These are phyloP conservation scores for Hormaphis cornu DNA, from an alignment of 1,140 invertebrate species.

Conservation along the genomic window DNA sequence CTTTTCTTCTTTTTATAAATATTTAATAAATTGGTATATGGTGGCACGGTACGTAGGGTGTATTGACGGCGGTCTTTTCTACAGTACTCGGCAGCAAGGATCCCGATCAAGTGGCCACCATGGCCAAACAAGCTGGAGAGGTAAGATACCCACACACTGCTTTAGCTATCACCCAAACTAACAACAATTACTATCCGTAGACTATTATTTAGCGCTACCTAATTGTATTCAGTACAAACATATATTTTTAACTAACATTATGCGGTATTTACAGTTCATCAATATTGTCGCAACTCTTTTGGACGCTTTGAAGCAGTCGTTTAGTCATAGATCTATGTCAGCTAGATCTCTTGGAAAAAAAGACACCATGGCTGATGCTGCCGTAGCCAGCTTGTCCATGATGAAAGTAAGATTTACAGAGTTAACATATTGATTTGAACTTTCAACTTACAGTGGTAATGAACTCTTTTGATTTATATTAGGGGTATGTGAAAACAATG, in stretches of 20 bases:
- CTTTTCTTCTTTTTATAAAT: conserved; percentile 27
- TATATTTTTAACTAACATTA: background rate
- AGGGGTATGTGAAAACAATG: conserved; percentile 75
- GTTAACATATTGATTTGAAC: background rate
- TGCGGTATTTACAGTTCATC: conserved; percentile 59
- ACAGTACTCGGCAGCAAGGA: conserved; percentile 78
- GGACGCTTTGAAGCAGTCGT: conserved; percentile 80
- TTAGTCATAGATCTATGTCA: conserved; percentile 73
- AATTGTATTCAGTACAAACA: no score
- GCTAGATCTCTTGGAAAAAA: conserved; percentile 72
- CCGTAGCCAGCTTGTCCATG: conserved; percentile 73
- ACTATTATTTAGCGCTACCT: no score
- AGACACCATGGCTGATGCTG: conserved; percentile 75
- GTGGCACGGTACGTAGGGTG: conserved; percentile 53
- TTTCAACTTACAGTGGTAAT: no score
- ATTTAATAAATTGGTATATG: conserved; percentile 32
- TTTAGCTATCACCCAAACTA: conserved; percentile 3
- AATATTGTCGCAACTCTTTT: conserved; percentile 80
- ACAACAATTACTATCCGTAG: no score
- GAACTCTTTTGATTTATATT: conserved; percentile 23
- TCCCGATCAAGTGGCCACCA: conserved; percentile 75
- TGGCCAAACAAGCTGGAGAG: conserved; percentile 88
- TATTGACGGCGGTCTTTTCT: conserved; percentile 78
- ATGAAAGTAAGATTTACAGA: conserved; percentile 53
- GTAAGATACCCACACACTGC: conserved; percentile 49